Evolutionary conservation across 1,140 invertebrate species (phyloP).

Genomic region (Eumaeus atala): DNA sequence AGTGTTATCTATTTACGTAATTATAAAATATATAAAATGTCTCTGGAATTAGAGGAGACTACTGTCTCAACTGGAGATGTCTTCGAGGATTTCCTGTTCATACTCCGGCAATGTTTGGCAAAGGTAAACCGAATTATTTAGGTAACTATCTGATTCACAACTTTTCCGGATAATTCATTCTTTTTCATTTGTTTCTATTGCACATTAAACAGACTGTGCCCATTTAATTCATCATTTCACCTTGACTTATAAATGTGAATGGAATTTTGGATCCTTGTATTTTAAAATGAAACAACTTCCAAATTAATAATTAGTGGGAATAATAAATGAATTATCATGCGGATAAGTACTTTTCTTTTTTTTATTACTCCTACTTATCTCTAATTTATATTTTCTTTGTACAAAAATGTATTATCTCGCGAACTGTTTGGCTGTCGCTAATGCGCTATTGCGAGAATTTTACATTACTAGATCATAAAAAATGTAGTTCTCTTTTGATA

Average conservation of each 20-base stretch:
- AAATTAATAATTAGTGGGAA: too few species aligned
- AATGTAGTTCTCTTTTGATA: too few species aligned
- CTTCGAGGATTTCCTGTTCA: conserved; percentile 77
- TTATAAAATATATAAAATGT: conserved; percentile 58
- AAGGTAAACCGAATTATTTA: conserved; percentile 57
- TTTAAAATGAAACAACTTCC: too few species aligned
- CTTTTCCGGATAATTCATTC: background rate
- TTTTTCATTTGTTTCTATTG: background rate
- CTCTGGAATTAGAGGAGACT: conserved; percentile 68
- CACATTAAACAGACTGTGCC: background rate
- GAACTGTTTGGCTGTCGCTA: too few species aligned
- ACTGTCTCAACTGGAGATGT: conserved; percentile 73
- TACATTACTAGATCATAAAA: too few species aligned
- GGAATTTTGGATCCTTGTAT: background rate
- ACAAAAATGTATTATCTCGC: too few species aligned
- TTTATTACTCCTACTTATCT: too few species aligned
- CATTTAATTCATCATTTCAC: background rate
- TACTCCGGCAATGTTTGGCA: conserved; percentile 75
- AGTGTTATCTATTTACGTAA: conserved; percentile 38
- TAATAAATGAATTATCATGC: too few species aligned
- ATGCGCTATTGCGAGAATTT: too few species aligned
- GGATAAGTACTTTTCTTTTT: too few species aligned
- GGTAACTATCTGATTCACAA: background rate
- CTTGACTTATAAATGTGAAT: conserved; percentile 4
- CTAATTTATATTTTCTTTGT: too few species aligned